Base-by-base conservation (phyloP, 2,888 invertebrate genomes). In the Gasteruption jaculator region DNA sequence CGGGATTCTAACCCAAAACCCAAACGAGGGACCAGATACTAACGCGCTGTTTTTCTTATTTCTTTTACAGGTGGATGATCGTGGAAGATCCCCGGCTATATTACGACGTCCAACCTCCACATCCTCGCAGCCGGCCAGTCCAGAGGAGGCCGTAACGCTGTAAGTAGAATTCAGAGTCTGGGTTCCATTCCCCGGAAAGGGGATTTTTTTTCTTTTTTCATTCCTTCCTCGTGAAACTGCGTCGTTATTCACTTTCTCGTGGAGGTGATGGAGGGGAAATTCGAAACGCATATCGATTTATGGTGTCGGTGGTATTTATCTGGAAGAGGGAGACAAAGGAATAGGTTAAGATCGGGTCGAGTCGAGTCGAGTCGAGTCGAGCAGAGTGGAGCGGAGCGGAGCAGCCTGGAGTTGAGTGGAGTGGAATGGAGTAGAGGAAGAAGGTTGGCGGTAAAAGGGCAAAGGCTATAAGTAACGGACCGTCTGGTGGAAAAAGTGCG, bases 71-170 rank as follows among this genome's bases (percentile, higher is more conserved):
- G 60, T 65, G 60, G 68, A 70, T 56, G 69, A 70, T 54, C 65
- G 68, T 51, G 68, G 65, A 43, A 63, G 68, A 58, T 69, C 68
- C 52, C 64, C 69, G 45, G 65, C 63, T 53, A 61, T 64, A 50
- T 60, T 62, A 60, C 59, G 68, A 61, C 68, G 68, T 48, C 56
- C 60, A 42, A 65, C 58, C 19, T 51, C 58, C 32, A 27, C 46
- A 30, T 45, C 49, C n/a, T 48, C 54, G 48, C 49, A 56, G 11
- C 46, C 70, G 31, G 63, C 63, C 29, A 66, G 66, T 54, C 65
- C 67, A 44, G 69, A 69, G 49, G 70, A 69, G 52, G 69, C 70
- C 41, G 61, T 68, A 48, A 70, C 69, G 53, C 60, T 70, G 70
- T 70, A 54, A 70, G 70, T 67, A 59, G 22, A 25, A 24, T 25